Evolutionary conservation across 2,888 invertebrate genomes (phyloP).

Genomic region (Trilocha varians): DNA sequence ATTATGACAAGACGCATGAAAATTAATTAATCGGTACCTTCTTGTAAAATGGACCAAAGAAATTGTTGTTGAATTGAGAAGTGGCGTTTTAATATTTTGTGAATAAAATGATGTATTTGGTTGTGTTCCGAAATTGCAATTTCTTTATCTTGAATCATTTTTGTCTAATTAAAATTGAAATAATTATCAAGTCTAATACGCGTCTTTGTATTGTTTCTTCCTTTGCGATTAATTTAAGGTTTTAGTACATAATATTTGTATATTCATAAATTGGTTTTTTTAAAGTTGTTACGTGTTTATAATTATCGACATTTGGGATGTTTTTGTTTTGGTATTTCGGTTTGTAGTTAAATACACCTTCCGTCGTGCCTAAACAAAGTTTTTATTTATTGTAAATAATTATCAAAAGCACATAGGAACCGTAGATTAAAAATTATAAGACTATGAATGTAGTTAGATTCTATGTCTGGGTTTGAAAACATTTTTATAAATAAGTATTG

Average conservation of each 20-base stretch:
- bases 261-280: too few species aligned
- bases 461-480: constrained; percentile 1
- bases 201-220: too few species aligned
- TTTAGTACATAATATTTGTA: too few species aligned
- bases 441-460: not conserved
- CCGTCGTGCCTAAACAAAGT: not conserved
- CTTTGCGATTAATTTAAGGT: too few species aligned
- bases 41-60: not conserved
- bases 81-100: not conserved
- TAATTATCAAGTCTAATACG: too few species aligned
- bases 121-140: not conserved
- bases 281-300: too few species aligned
- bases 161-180: too few species aligned
- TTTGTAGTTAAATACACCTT: not conserved
- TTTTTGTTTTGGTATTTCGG: too few species aligned
- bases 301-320: not conserved
- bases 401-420: not conserved
- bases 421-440: not conserved
- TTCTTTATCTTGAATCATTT: too few species aligned
- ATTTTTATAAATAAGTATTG: constrained; percentile 7
- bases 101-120: not conserved
- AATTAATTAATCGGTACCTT: not conserved
- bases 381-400: not conserved
- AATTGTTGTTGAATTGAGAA: not conserved
- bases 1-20: not conserved